These are phyloP conservation scores for Neodiprion lecontei DNA, from an alignment of 1,140 invertebrate species.

Conservation along the genomic window DNA sequence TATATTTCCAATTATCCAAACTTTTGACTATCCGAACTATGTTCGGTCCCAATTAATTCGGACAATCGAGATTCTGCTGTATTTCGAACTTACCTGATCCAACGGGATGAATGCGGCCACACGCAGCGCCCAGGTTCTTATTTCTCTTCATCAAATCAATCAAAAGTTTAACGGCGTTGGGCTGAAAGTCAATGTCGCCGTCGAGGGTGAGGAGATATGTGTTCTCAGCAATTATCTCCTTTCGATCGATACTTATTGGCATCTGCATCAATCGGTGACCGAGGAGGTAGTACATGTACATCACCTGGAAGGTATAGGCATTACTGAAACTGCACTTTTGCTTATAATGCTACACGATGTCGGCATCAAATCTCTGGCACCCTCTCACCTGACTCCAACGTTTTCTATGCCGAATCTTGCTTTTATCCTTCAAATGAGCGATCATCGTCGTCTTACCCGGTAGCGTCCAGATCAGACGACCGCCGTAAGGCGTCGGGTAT, in stretches of 20 bases:
- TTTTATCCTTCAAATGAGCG: conserved; percentile 89
- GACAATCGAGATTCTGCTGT: not conserved
- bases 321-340: too few relatives aligned
- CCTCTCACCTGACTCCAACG: conserved; percentile 38
- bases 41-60: not conserved
- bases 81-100: conserved; percentile 62
- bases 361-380: too few relatives aligned
- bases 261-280: conserved; percentile 81
- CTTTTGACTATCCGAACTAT: too few relatives aligned
- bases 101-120: conserved; percentile 91
- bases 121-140: conserved; percentile 85
- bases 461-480: conserved; percentile 82
- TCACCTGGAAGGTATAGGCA: conserved; percentile 56
- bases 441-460: conserved; percentile 87
- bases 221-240: conserved; percentile 82
- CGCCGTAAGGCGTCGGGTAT: conserved; percentile 86
- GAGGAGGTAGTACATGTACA: conserved; percentile 95
- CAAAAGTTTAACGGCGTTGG: conserved; percentile 82
- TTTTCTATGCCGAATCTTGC: conserved; percentile 76
- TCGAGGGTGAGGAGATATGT: conserved; percentile 91
- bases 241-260: conserved; percentile 72
- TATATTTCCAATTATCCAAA: too few relatives aligned
- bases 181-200: conserved; percentile 92
- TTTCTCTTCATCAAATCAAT: conserved; percentile 93
- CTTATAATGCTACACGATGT: too few relatives aligned